phyloP scores from a whole-genome alignment of 2,113 vertebrate genomes.

The Acanthisitta chloris region DNA sequence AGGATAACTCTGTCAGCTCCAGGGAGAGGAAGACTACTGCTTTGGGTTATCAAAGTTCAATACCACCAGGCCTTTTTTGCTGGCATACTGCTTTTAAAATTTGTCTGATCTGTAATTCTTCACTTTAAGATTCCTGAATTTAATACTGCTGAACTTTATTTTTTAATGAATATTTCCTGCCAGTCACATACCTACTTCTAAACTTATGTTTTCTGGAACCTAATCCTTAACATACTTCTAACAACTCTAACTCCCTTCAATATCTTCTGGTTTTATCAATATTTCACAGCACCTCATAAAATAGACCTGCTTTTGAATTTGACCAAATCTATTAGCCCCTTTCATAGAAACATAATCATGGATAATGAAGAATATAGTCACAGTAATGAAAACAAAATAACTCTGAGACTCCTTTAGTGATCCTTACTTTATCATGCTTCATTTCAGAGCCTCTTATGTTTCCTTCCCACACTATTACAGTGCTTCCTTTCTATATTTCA shows the following conservation, averaged over 20 bases:
- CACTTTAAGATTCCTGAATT: background rate
- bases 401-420: background rate
- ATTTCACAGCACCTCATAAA: background rate
- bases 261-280: background rate
- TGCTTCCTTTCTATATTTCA: background rate
- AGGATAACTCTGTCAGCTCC: background rate
- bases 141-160: background rate
- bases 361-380: background rate
- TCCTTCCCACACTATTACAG: background rate
- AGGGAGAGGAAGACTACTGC: background rate
- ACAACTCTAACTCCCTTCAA: background rate
- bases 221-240: background rate
- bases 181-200: background rate
- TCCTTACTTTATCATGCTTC: background rate
- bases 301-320: background rate
- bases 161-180: background rate
- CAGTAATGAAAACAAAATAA: background rate
- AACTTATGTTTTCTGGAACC: background rate
- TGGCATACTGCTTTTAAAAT: background rate
- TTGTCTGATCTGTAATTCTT: background rate
- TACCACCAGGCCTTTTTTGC: background rate
- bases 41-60: background rate
- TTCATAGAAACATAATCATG: background rate
- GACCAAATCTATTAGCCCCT: background rate
- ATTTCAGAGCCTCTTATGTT: background rate